Percentiles rank a stretch among this genome's conserved stretches.
Evolutionary conservation across 2,797 vertebrate genomes (phyloP).

Genomic region (Tarsius wallacei): DNA sequence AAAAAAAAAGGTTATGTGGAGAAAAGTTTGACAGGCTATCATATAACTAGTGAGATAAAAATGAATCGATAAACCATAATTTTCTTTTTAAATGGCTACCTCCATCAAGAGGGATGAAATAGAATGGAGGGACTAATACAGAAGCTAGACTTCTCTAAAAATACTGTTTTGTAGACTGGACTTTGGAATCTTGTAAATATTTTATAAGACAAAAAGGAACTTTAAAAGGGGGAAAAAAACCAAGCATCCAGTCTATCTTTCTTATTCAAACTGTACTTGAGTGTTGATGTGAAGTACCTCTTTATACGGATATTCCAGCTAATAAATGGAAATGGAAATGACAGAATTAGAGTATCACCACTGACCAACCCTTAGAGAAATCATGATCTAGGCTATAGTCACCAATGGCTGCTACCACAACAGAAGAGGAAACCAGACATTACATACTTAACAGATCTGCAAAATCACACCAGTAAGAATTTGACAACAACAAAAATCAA

Average conservation of each 20-base stretch:
- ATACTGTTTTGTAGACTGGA: background rate
- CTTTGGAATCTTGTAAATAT: background rate
- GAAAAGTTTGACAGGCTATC: too few species aligned
- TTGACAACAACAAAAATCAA: background rate
- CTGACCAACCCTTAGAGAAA: background rate
- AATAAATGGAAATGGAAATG: background rate
- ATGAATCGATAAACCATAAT: background rate
- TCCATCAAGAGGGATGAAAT: background rate
- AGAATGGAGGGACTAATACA: background rate
- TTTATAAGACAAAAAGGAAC: background rate
- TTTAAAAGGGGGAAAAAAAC: background rate
- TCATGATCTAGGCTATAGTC: background rate
- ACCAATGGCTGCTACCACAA: background rate
- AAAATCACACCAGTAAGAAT: background rate
- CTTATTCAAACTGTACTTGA: background rate
- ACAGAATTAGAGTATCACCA: background rate
- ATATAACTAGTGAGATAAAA: too few species aligned
- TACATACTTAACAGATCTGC: background rate
- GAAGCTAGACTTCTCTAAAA: background rate
- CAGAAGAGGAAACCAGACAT: background rate
- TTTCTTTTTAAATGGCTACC: background rate
- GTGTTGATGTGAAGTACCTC: background rate
- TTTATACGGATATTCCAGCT: background rate
- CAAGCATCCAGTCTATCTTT: background rate
- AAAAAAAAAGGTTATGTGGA: too few species aligned